Base-by-base conservation (phyloP, 2,888 invertebrate genomes). In the Dorcus hopei region DNA sequence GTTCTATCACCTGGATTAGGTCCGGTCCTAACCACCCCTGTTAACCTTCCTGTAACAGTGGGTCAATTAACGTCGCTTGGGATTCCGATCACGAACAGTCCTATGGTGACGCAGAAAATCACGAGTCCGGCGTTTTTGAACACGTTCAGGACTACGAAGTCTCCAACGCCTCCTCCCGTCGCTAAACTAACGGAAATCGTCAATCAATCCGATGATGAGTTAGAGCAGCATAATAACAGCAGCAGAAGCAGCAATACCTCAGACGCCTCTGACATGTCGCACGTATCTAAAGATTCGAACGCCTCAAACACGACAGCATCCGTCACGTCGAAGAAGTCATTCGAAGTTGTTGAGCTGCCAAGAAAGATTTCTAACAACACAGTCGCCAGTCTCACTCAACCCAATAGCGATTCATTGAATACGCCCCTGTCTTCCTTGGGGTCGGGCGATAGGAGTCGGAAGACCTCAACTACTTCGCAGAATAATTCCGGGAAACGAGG, bases 1-100 rank as follows among this genome's bases (percentile, higher is more conserved):
- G 87, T 92, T 9, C 78, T 91, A 3, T 86, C 89, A 1, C 87
- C 88, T 1, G 84, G 65, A 74, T 79, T 68, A 69, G 82, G 68
- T 75, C 84, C 63, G 79, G 84, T 65, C 64, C 75, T 71, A 72
- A 75, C 70, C 79, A 70, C 81, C 47, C 78, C 83, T 1, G 80
- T 82, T 5, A 79, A 81, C 48, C 80, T 83, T 1, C 83, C 86
- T 0, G 83, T 86, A 70, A 84, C 86, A 3, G 83, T 87, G 62
- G 81, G 85, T 2, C 85, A 87, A 71, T 74, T 87, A 38, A 81
- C 84, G 0, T 80, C 82, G 47, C 79, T 79, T 64, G 84, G 79
- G 43, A 68, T 79, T 9, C 79, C 80, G 41, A 80, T 80, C 33
- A 81, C 82, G 0, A 79, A 82, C 23, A 82, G 84, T 38, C 80